phyloP scores from a whole-genome alignment of 2,113 vertebrate genomes.

The Pelobates fuscus region DNA sequence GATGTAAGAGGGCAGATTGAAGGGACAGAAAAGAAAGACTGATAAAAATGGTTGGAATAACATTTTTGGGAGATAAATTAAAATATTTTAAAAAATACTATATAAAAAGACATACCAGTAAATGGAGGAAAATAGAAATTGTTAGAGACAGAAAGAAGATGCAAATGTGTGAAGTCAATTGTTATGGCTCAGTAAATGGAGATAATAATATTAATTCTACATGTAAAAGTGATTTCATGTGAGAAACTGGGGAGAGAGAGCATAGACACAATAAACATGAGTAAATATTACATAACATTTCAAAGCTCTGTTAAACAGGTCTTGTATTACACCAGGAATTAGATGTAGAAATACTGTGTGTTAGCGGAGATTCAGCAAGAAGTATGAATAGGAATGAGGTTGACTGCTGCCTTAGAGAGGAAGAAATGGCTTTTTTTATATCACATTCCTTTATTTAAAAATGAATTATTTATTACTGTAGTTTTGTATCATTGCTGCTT shows the following conservation, averaged over 20 bases:
- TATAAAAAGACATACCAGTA: too few relatives aligned
- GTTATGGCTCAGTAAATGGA: too few relatives aligned
- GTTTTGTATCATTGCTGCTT: constrained; percentile 30
- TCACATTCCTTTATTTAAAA: constrained; percentile 43
- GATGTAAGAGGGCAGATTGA: too few relatives aligned
- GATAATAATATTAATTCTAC: neutral
- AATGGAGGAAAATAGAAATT: too few relatives aligned
- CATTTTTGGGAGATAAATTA: too few relatives aligned
- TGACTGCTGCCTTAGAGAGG: constrained; percentile 24
- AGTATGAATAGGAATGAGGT: constrained; percentile 30
- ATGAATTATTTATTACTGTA: constrained; percentile 45
- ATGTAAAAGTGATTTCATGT: neutral
- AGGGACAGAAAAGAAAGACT: too few relatives aligned
- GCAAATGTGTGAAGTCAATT: too few relatives aligned
- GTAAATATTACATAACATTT: neutral
- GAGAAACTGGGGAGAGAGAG: neutral
- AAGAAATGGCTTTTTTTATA: constrained; percentile 28
- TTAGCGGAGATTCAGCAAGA: constrained; percentile 23
- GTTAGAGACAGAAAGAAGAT: too few relatives aligned
- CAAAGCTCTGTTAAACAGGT: neutral
- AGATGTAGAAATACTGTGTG: constrained; percentile 4
- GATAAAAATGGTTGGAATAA: too few relatives aligned
- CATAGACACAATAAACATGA: neutral
- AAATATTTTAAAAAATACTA: too few relatives aligned
- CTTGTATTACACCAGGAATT: constrained; percentile 14